A percentile compares a stretch with the other conserved stretches of the same genome.
Evolutionary conservation across 2,888 invertebrate genomes (phyloP).

Genomic region (Archaeoteleia sp.): DNA sequence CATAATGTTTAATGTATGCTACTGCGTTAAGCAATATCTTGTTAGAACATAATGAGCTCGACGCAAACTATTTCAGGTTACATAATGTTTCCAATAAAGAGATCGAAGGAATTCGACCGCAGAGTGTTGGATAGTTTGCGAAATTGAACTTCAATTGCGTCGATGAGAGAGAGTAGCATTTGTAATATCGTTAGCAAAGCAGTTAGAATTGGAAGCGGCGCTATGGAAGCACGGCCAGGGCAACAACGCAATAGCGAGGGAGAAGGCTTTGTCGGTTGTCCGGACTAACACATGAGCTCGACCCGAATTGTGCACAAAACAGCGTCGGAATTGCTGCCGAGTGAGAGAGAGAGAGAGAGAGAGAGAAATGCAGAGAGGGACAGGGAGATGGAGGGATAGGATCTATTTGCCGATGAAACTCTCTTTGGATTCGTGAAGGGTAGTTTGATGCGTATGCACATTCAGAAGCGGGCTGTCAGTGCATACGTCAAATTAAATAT

Average conservation of each 20-base stretch:
- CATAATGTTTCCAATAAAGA: conserved; percentile 2
- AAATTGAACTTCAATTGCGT: conserved; percentile 15
- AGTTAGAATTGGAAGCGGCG: conserved; percentile 10
- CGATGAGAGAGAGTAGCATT: conserved; percentile 17
- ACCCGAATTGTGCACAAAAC: conserved; percentile 2
- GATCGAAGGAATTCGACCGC: conserved; percentile 7
- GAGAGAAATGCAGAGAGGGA: too few species aligned
- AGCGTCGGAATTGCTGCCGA: too few species aligned
- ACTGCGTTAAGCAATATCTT: not conserved
- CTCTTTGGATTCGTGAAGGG: conserved; percentile 38
- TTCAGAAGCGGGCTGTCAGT: conserved; percentile 41
- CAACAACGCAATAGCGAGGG: not conserved
- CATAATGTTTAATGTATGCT: not conserved
- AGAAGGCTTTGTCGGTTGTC: conserved; percentile 4
- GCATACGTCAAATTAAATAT: conserved; percentile 40
- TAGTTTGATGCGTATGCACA: conserved; percentile 16
- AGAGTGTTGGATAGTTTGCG: not conserved
- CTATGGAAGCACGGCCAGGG: conserved; percentile 1
- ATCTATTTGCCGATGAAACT: not conserved
- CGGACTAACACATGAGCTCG: conserved; percentile 4
- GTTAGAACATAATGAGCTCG: not conserved
- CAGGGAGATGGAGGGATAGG: not conserved
- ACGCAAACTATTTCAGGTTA: not conserved
- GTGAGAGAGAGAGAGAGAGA: too few species aligned
- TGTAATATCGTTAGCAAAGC: conserved; percentile 21